phyloP scores from a whole-genome alignment of 2,888 invertebrate species.

The Operophtera brumata region DNA sequence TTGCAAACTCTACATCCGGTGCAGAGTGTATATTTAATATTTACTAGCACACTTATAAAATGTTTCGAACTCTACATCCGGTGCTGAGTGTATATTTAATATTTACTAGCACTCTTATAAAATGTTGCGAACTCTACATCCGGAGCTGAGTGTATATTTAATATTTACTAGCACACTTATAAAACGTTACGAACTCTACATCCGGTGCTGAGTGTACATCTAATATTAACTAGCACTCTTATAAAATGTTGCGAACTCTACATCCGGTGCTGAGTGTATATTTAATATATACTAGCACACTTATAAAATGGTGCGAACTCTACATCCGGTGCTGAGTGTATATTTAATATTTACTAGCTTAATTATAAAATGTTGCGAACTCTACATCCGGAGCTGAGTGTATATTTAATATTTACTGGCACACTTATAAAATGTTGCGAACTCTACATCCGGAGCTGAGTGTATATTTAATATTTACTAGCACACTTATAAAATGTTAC shows the following conservation, averaged over 20 bases:
- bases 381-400: background rate
- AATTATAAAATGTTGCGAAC: slow-evolving; percentile 5
- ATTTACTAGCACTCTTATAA: slow-evolving; percentile 8
- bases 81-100: too few relatives aligned
- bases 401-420: slow-evolving; percentile 3
- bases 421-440: slow-evolving; percentile 7
- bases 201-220: too few relatives aligned
- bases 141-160: too few relatives aligned
- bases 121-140: slow-evolving; percentile 8
- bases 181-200: slow-evolving; percentile 8
- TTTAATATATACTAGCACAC: slow-evolving; percentile 4
- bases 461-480: slow-evolving; percentile 1
- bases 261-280: background rate
- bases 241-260: slow-evolving; percentile 8
- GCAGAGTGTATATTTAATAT: background rate
- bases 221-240: slow-evolving; percentile 6
- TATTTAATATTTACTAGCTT: slow-evolving; percentile 8
- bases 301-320: slow-evolving; percentile 7
- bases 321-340: background rate
- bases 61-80: slow-evolving; percentile 5
- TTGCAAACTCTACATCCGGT: slow-evolving; percentile 3
- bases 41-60: slow-evolving; percentile 7
- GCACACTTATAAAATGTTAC: slow-evolving; percentile 8
- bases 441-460: background rate
- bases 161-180: slow-evolving; percentile 8